Conservation (phyloP, 2,797 vertebrate genomes). For the Borostomias antarcticus region DNA sequence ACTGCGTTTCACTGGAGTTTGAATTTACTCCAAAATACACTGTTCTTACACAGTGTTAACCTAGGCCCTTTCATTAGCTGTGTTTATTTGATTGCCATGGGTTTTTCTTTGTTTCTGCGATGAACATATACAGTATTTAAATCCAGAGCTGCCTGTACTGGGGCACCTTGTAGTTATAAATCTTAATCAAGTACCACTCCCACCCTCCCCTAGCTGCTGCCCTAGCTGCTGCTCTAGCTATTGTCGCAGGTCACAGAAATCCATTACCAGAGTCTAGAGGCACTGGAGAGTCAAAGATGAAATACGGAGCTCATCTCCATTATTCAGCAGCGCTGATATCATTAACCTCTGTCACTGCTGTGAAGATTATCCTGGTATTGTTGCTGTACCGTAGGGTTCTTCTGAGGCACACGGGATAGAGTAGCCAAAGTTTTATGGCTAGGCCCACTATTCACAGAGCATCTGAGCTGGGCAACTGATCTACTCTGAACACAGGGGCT, state of each 20-base stretch:
- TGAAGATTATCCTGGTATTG: neutral
- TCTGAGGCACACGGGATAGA: too few relatives aligned
- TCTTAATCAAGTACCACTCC: constrained; percentile 24
- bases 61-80: neutral
- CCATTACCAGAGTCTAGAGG: constrained; percentile 15
- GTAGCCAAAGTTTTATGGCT: too few relatives aligned
- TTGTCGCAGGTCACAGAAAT: constrained; percentile 14
- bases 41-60: constrained; percentile 26
- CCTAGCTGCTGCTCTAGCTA: neutral
- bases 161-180: constrained; percentile 18
- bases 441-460: too few relatives aligned
- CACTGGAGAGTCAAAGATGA: constrained; percentile 19
- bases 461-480: too few relatives aligned
- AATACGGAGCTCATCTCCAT: constrained; percentile 11
- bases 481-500: too few relatives aligned
- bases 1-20: constrained; percentile 30
- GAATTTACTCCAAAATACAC: constrained; percentile 3
- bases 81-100: neutral
- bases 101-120: constrained; percentile 16
- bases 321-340: neutral
- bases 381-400: too few relatives aligned
- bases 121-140: constrained; percentile 1
- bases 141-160: neutral
- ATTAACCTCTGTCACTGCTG: neutral
- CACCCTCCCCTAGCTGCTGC: neutral